Percentiles rank a stretch among this genome's conserved stretches.
phyloP scores from a whole-genome alignment of 1,140 invertebrate genomes.

The Dendroctonus valens region DNA sequence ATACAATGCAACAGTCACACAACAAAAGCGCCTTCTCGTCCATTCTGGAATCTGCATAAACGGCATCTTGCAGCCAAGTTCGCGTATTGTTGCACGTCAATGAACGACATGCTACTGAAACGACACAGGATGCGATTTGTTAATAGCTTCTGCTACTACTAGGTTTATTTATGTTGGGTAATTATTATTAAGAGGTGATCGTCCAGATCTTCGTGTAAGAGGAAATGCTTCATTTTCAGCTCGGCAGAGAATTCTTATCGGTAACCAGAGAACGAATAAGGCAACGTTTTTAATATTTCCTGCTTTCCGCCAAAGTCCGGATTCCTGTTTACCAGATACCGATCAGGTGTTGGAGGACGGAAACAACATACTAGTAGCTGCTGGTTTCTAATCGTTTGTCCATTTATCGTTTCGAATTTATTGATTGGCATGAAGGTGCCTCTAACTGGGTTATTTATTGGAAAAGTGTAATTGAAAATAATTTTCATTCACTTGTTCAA shows the following conservation, averaged over 20 bases:
- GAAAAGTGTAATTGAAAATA: too few relatives aligned
- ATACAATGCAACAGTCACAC: too few relatives aligned
- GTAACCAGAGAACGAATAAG: conserved; percentile 1
- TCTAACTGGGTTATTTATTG: too few relatives aligned
- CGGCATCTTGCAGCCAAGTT: neutral
- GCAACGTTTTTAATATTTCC: conserved; percentile 25
- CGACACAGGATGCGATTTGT: conserved; percentile 29
- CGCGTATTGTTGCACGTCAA: conserved; percentile 14
- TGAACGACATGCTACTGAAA: conserved; percentile 21
- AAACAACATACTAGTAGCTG: conserved; percentile 12
- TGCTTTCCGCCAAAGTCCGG: conserved; percentile 20
- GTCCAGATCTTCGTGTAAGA: conserved; percentile 25
- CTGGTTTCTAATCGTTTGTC: conserved; percentile 3
- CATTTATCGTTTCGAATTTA: neutral
- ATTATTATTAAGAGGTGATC: conserved; percentile 30
- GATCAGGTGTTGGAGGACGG: conserved; percentile 15
- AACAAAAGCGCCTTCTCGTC: too few relatives aligned
- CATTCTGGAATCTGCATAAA: too few relatives aligned
- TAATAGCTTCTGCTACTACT: conserved; percentile 19
- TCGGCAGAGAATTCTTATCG: conserved; percentile 22
- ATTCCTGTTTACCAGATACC: conserved; percentile 21
- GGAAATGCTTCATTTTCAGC: conserved; percentile 26
- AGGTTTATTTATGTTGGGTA: conserved; percentile 23
- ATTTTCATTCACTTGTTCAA: too few relatives aligned
- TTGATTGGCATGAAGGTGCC: conserved; percentile 2